Evolutionary conservation across 1,140 invertebrate species (phyloP), one percentile per base, ranked within the genome.

Genomic region (Nasonia longicornis): DNA sequence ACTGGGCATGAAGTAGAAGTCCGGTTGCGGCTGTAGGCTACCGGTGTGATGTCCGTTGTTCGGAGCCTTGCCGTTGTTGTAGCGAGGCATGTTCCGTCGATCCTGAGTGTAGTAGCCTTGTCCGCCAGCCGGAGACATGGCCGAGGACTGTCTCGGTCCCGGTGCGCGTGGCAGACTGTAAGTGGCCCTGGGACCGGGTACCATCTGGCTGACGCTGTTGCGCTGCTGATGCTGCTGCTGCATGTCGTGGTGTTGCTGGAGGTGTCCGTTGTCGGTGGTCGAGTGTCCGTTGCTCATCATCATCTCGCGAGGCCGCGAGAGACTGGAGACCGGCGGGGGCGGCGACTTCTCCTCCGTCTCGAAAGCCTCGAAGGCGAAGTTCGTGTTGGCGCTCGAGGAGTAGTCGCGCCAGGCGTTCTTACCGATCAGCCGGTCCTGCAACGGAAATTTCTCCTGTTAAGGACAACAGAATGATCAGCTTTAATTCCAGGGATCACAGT

Each of bases 1-100:
- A 45, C 96, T 97, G 20, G 96, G 97, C 96, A 98, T 97, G 88
- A 98, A 98, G 89, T 98, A 98, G 89, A 98, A 98, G 89, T 98
- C 97, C 0, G 96, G 95, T 82, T 95, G 92, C 0, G 84, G 83
- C 22, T 85, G 84, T 0, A 83, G 73, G 0, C 58, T 64, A 0
- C 77, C 77, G 7, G 29, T 76, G 26, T 79, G 81, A 42, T 78
- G 76, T 2, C 64, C 42, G 22, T 84, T 81, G 14, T 75, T 81
- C 58, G 64, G 78, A 63, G 77, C 79, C 20, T 84, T 88, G 85
- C 35, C 84, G 82, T 67, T 87, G 82, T 69, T 84, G 31, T 85
- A 84, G 35, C 77, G 78, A 3, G 82, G 64, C 81, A 85, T 85
- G 76, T 87, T 88, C 16, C 90, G 84, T 38, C 90, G 87, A 81